These are phyloP conservation scores for Tapirus terrestris DNA, from an alignment of 2,113 vertebrate species.

Conservation along the genomic window DNA sequence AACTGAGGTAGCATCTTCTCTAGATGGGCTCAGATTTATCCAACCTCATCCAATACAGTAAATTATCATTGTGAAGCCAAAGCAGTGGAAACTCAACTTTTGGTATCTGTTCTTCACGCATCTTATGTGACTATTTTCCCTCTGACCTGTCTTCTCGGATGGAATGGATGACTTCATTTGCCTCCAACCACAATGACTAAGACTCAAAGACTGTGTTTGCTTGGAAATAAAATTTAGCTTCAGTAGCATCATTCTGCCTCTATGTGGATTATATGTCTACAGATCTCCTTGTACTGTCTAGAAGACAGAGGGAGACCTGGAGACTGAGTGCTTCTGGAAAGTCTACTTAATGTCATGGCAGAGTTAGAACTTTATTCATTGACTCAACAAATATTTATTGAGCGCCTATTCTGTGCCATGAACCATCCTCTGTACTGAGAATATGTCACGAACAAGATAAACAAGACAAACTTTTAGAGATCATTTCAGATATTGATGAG, in stretches of 20 bases:
- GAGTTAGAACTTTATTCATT: not conserved
- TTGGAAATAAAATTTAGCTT: not conserved
- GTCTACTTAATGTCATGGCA: not conserved
- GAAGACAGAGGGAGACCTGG: not conserved
- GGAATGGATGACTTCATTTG: not conserved
- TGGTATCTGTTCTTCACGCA: not conserved
- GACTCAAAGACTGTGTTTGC: not conserved
- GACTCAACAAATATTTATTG: not conserved
- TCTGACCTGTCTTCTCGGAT: not conserved
- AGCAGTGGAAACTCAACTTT: not conserved
- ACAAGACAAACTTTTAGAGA: not conserved
- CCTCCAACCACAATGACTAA: not conserved
- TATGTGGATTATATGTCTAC: not conserved
- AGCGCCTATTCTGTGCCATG: not conserved
- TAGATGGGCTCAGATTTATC: not conserved
- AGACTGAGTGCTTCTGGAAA: not conserved
- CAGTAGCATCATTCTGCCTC: not conserved
- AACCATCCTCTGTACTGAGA: not conserved
- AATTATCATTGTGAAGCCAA: not conserved
- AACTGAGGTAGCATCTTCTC: not conserved
- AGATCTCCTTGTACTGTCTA: not conserved
- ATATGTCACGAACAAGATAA: not conserved
- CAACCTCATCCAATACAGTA: not conserved
- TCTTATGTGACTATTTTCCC: not conserved
- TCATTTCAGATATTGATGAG: not conserved